Conservation (phyloP, 1,140 invertebrate species). For the Charaxes varanes region DNA sequence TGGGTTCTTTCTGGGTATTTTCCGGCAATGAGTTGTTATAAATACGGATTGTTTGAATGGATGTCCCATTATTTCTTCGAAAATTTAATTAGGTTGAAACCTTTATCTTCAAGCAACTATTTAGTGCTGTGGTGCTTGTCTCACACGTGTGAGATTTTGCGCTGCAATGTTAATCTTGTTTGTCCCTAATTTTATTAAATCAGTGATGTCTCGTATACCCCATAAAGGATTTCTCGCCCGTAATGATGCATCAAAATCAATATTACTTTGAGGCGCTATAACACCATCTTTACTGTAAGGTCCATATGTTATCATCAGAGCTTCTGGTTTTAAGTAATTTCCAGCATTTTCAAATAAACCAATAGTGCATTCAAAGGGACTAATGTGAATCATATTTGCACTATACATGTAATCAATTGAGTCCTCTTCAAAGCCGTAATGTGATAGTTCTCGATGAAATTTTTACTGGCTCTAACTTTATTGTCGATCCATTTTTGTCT, state of each 20-base stretch:
- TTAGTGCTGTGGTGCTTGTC: no score
- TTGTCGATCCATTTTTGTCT: no score
- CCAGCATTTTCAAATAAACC: slow-evolving; percentile 84
- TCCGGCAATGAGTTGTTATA: no score
- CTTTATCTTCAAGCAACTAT: no score
- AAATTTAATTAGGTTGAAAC: no score
- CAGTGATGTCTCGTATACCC: slow-evolving; percentile 86
- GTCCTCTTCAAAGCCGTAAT: slow-evolving; percentile 67
- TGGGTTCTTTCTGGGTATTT: no score
- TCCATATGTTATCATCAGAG: slow-evolving; percentile 88
- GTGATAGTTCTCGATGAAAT: no score
- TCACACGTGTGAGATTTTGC: no score
- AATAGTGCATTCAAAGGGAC: slow-evolving; percentile 79
- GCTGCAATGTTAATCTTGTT: no score
- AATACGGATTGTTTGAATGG: no score
- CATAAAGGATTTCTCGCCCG: slow-evolving; percentile 79
- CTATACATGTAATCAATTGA: slow-evolving; percentile 85
- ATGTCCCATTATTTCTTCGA: no score
- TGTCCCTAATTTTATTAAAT: slow-evolving; percentile 83
- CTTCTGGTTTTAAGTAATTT: slow-evolving; percentile 79
- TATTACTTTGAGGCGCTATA: slow-evolving; percentile 87
- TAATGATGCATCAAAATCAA: slow-evolving; percentile 82
- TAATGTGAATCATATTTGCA: slow-evolving; percentile 92
- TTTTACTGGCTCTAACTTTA: no score
- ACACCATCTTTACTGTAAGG: slow-evolving; percentile 85